These are phyloP conservation scores for Eulemur coronatus DNA, from an alignment of 2,797 vertebrate species.

Conservation along the genomic window DNA sequence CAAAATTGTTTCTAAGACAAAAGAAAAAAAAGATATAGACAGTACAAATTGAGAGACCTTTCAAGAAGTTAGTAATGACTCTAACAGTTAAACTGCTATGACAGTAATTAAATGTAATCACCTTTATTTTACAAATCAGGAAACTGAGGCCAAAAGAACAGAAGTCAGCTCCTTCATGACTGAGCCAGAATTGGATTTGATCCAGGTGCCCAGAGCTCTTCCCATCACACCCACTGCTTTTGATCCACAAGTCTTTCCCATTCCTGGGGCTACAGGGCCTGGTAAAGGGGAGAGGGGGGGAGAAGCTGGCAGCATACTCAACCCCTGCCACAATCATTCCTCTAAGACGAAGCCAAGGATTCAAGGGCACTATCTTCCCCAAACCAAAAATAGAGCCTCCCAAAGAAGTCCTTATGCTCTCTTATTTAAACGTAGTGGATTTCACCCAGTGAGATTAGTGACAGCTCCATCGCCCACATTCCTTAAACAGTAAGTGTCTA, in stretches of 20 bases:
- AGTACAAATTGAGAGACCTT: constrained; percentile 5
- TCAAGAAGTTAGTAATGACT: background rate
- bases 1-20: background rate
- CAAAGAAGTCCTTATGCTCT: background rate
- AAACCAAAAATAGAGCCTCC: background rate
- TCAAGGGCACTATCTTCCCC: background rate
- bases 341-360: background rate
- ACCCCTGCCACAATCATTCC: background rate
- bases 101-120: background rate
- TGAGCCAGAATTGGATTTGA: background rate
- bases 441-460: background rate
- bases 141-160: background rate
- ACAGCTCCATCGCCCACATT: background rate
- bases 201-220: background rate
- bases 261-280: fast-evolving
- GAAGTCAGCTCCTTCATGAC: background rate
- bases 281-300: background rate
- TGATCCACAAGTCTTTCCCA: background rate
- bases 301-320: background rate
- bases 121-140: constrained; percentile 16
- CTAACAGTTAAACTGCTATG: background rate
- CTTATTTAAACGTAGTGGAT: constrained; percentile 15
- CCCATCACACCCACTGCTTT: background rate
- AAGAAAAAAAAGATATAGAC: background rate
- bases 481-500: background rate